Evolutionary conservation across 2,113 vertebrate genomes (phyloP), one percentile per base, ranked within the genome.

Genomic region (Semnopithecus entellus): DNA sequence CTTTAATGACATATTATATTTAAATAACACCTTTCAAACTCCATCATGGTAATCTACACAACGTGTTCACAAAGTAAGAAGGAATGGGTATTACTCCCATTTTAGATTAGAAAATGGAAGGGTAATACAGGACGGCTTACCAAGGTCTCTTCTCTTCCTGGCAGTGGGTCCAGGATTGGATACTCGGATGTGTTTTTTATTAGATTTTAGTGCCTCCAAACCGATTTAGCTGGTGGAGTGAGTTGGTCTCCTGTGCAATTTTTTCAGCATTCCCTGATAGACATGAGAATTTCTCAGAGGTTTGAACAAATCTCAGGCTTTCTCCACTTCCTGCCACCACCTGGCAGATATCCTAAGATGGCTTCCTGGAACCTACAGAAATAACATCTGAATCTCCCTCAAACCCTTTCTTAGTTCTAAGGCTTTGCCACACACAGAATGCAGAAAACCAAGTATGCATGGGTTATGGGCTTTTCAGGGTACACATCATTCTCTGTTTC

Each of bases 1-100:
- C 97, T 97, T 98, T 97, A 97, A 98, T 97, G 90, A 87, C 79
- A 97, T 76, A 97, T 91, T 97, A 57, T 95, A 97, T 97, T 97
- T 97, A 97, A 97, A 96, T 95, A 96, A 91, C 91, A 94, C 96
- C 97, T 98, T 97, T 97, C 98, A 97, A 86, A 96, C 61, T 38
- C 82, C 88, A 96, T 96, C 97, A 95, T 43, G 91, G 50, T 97
- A 97, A 97, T 95, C 96, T 95, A 91, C 88, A 95, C 97, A 97
- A 95, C 96, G 93, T 95, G 96, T 91, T 97, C 97, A 72, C 83
- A 88, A 50, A 92, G 94, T 95, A 94, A 57, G 86, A 91, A 73
- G 82, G 94, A 90, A 86, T 76, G 88, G 88, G 12, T 81, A 64
- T 86, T 68, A 82, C 76, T 80, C 84, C 55, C 55, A 87, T 45